Base-by-base conservation (phyloP, 1,140 invertebrate genomes). In the Latrodectus geometricus region DNA sequence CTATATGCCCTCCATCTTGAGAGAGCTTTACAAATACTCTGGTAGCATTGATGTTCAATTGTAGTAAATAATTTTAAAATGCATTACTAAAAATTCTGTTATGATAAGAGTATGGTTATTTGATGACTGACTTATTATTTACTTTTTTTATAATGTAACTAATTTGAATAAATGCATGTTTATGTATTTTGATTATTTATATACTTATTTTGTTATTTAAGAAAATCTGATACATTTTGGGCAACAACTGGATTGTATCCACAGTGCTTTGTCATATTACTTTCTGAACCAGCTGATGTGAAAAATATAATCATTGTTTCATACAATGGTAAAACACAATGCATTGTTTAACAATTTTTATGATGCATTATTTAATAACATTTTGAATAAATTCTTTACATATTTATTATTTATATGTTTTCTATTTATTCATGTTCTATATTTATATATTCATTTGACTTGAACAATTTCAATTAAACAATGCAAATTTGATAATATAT, bases 151-250 rank as follows among this genome's bases (percentile, higher is more conserved):
- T 17, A 4, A 48, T 48, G 3, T 73, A 5, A 17, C 0, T 23
- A 23, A 17, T 49, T 73, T 35, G 2, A 35, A 35, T 35, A 35
- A 35, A 35, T 35, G 35, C 35, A 1, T 35, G 5, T 35, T 35
- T 1, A 54, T 50, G 1, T 61, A n/a, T 77, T 21, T 54, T 56
- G 20, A 17, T n/a, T 48, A 68, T 35, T 35, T 5, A 35, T 4
- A n/a, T 35, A n/a, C 65, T 66, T 66, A 17, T 21, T 49, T 75
- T 52, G 12, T 65, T 23, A 48, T 65, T 48, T 78, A 54, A 87
- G 85, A 12, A 87, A 87, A 68, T n/a, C 49, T 8, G 78, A 87
- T 52, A 87, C 85, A 23, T 87, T 87, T 80, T 87, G 85, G 85
- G n/a, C 70, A 17, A 87, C 85, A 23, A 87, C 85, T 52, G 85